Conservation (phyloP, 1,140 invertebrate genomes). For the Musca domestica region DNA sequence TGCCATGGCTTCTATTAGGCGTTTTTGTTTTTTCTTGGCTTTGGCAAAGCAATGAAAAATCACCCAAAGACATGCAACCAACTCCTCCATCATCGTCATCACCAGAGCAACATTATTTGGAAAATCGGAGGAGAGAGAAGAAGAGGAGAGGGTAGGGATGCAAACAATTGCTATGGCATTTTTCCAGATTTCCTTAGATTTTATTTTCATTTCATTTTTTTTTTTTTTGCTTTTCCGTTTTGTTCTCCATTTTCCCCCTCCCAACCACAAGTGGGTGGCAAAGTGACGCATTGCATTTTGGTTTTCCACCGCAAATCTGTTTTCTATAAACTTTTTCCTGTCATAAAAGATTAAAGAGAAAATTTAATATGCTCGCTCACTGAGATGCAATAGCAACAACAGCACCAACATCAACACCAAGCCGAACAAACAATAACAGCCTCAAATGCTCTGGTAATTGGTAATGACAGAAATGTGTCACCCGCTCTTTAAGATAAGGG, state of each 20-base stretch:
- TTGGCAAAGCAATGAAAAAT: constrained; percentile 14
- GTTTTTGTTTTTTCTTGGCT: too few relatives aligned
- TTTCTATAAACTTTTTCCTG: constrained; percentile 9
- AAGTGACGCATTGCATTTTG: not conserved
- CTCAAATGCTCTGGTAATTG: not conserved
- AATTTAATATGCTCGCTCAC: not conserved
- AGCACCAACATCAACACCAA: too few relatives aligned
- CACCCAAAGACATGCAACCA: constrained; percentile 16
- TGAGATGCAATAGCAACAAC: too few relatives aligned
- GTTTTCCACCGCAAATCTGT: too few relatives aligned
- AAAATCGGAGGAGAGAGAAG: too few relatives aligned
- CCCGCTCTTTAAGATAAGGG: not conserved
- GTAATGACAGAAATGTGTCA: constrained; percentile 18
- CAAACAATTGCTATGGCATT: too few relatives aligned
- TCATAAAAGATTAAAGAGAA: constrained; percentile 20
- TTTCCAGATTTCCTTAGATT: not conserved
- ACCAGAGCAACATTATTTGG: too few relatives aligned
- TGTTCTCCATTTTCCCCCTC: not conserved
- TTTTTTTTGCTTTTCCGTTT: not conserved
- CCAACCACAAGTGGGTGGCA: constrained; percentile 13
- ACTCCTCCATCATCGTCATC: not conserved
- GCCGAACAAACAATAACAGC: not conserved
- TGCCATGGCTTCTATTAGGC: not conserved
- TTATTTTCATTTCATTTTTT: not conserved
- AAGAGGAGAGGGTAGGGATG: too few relatives aligned